A percentile compares a stretch with the other conserved stretches of the same genome.
phyloP scores from a whole-genome alignment of 1,140 invertebrate genomes.

The Plutomurus gul region DNA sequence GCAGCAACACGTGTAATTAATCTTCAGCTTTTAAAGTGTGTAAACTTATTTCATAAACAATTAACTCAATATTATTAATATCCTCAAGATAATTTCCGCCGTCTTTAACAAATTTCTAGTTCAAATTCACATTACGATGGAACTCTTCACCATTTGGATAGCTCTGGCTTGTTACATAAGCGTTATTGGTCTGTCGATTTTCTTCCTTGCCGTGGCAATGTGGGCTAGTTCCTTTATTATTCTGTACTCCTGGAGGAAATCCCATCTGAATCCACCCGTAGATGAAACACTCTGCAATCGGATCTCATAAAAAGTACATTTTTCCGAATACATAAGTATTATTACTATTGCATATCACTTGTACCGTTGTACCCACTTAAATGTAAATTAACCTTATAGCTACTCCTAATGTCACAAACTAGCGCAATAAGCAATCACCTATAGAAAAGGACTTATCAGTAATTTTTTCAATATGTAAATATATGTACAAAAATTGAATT shows the following conservation, averaged over 20 bases:
- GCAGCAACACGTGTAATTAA: too few relatives aligned
- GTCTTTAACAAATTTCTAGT: too few relatives aligned
- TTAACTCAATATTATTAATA: too few relatives aligned
- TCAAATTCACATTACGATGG: slow-evolving; percentile 16
- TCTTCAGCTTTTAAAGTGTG: background rate
- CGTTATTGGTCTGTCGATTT: slow-evolving; percentile 40
- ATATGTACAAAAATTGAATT: too few relatives aligned
- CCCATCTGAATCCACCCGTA: slow-evolving; percentile 10
- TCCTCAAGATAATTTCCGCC: too few relatives aligned
- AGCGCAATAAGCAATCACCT: too few relatives aligned
- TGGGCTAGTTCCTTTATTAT: slow-evolving; percentile 48
- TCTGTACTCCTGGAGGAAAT: slow-evolving; percentile 48
- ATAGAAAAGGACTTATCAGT: too few relatives aligned
- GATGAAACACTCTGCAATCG: background rate
- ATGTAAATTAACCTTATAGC: too few relatives aligned
- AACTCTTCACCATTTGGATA: slow-evolving; percentile 46
- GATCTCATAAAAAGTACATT: background rate
- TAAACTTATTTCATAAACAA: background rate
- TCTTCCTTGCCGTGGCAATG: slow-evolving; percentile 36
- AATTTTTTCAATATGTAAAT: too few relatives aligned
- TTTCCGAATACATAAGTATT: background rate
- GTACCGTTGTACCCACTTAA: background rate
- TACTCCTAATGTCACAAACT: too few relatives aligned
- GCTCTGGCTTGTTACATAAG: slow-evolving; percentile 38
- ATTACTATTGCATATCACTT: background rate